phyloP scores from a whole-genome alignment of 2,797 vertebrate genomes.

The Trachurus trachurus region DNA sequence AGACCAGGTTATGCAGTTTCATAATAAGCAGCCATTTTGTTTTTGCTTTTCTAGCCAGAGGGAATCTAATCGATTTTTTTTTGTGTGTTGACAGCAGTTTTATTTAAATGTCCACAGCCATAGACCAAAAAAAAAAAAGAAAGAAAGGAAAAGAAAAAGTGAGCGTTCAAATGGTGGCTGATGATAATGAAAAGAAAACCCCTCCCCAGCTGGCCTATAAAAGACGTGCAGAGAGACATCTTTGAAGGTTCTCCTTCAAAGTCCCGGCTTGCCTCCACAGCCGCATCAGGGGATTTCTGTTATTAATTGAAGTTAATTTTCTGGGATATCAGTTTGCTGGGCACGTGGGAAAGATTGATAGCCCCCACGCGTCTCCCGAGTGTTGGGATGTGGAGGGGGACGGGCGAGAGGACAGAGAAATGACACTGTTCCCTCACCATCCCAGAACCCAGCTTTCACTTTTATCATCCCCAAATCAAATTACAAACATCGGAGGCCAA shows the following conservation, averaged over 20 bases:
- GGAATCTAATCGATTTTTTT: constrained; percentile 66
- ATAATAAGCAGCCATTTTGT: constrained; percentile 75
- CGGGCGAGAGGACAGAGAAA: constrained; percentile 81
- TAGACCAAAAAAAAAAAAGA: constrained; percentile 30
- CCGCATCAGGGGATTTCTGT: constrained; percentile 94
- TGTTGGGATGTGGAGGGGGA: constrained; percentile 83
- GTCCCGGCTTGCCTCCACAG: constrained; percentile 87
- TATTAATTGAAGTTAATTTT: constrained; percentile 99
- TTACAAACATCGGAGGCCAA: constrained; percentile 99
- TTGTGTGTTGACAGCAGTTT: constrained; percentile 72
- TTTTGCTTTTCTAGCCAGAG: constrained; percentile 64
- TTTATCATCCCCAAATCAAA: constrained; percentile 95
- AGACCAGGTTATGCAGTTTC: constrained; percentile 47
- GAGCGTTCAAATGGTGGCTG: constrained; percentile 83
- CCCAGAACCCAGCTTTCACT: constrained; percentile 75
- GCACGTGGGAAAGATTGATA: constrained; percentile 99
- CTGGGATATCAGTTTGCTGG: constrained; percentile 99
- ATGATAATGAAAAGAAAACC: constrained; percentile 86
- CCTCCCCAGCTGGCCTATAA: constrained; percentile 89
- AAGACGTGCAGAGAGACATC: constrained; percentile 93
- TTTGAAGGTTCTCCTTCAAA: constrained; percentile 99
- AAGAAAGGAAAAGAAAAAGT: constrained; percentile 23
- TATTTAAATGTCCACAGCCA: constrained; percentile 74
- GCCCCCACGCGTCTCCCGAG: constrained; percentile 95
- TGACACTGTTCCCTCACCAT: constrained; percentile 80